Conservation (phyloP, 2,113 vertebrate genomes). For the Sylvietta virens region DNA sequence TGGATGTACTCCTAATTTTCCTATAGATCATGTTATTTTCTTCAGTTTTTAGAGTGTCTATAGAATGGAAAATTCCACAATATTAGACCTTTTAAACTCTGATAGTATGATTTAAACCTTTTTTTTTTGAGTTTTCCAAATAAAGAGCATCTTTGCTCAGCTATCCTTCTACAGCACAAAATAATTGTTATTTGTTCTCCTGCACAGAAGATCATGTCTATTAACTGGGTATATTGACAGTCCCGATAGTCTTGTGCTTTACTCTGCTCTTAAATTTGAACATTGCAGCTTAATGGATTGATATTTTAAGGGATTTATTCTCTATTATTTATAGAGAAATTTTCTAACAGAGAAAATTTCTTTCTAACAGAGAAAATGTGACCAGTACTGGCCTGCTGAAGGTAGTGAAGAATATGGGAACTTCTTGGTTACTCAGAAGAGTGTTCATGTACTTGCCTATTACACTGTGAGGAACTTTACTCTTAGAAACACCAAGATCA, state of each 20-base stretch:
- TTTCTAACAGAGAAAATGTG: slow-evolving; percentile 89
- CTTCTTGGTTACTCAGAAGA: slow-evolving; percentile 87
- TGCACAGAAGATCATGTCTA: neutral
- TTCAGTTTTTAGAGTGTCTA: neutral
- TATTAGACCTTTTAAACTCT: neutral
- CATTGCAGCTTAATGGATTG: neutral
- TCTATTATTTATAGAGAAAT: neutral
- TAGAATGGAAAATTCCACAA: neutral
- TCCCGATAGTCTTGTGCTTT: neutral
- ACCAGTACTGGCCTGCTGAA: slow-evolving; percentile 94
- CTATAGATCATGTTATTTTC: neutral
- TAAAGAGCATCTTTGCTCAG: neutral
- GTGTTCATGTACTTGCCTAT: slow-evolving; percentile 80
- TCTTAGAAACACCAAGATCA: slow-evolving; percentile 82
- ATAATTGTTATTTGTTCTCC: neutral
- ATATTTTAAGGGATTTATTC: neutral
- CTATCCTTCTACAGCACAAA: neutral
- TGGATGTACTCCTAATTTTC: neutral
- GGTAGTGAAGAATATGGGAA: slow-evolving; percentile 89
- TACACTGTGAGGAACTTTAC: slow-evolving; percentile 90
- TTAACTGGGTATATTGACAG: neutral
- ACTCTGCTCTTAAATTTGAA: neutral
- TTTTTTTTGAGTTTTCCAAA: neutral
- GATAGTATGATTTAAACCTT: neutral
- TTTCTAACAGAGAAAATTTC: neutral